These are phyloP conservation scores for Ptyas mucosa DNA, from an alignment of 2,113 vertebrate genomes.

Conservation along the genomic window DNA sequence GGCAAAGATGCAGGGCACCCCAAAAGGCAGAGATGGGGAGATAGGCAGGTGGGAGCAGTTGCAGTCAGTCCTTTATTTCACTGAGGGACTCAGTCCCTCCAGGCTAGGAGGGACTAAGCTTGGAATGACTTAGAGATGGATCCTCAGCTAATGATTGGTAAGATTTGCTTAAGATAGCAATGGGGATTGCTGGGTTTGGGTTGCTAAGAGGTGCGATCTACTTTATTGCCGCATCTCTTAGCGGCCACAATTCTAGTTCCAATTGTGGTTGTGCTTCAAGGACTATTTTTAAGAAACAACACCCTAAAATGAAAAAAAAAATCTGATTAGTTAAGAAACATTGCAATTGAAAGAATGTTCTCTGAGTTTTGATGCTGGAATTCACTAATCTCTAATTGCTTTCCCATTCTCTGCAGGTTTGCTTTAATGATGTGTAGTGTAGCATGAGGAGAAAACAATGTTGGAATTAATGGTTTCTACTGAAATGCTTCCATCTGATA, in stretches of 20 bases:
- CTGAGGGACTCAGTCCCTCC: too few species aligned
- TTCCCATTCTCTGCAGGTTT: conserved; percentile 42
- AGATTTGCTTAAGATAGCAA: not conserved
- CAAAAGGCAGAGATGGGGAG: not conserved
- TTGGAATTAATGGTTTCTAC: conserved; percentile 49
- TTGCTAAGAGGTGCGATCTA: not conserved
- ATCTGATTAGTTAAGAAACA: not conserved
- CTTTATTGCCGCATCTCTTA: not conserved
- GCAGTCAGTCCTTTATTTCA: not conserved
- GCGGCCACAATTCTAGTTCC: not conserved
- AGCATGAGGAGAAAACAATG: conserved; percentile 47
- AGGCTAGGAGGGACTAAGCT: too few species aligned
- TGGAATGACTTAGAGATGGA: not conserved
- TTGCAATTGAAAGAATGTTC: conserved; percentile 35
- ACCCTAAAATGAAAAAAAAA: not conserved
- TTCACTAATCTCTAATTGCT: conserved; percentile 51
- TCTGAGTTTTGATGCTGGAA: conserved; percentile 15
- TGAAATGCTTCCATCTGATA: conserved; percentile 33
- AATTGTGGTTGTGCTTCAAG: not conserved
- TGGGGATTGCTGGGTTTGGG: not conserved
- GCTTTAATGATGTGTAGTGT: conserved; percentile 19
- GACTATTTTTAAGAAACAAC: conserved; percentile 3
- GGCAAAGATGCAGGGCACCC: not conserved
- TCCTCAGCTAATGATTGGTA: not conserved
- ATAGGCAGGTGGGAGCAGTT: not conserved